phyloP scores from a whole-genome alignment of 1,140 invertebrate genomes.

The Parasteatoda tepidariorum region DNA sequence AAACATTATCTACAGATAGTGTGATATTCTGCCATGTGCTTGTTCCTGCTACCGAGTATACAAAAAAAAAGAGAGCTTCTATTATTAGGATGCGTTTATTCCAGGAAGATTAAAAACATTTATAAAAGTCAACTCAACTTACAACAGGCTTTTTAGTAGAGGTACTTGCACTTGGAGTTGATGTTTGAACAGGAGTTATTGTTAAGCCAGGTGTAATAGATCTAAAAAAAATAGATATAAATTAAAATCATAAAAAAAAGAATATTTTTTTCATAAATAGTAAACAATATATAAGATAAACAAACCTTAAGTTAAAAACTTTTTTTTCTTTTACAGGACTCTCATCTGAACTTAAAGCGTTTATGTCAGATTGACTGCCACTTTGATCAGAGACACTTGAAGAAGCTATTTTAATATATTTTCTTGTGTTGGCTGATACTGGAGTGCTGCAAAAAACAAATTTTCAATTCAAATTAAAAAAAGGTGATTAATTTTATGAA shows the following conservation, averaged over 20 bases:
- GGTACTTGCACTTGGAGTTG: not conserved
- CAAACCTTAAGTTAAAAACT: constrained; percentile 19
- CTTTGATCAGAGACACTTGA: not conserved
- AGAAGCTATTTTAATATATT: constrained; percentile 4
- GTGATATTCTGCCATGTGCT: no score
- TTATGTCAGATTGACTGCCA: not conserved
- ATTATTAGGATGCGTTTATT: no score
- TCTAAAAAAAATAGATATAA: not conserved
- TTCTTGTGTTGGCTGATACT: constrained; percentile 9
- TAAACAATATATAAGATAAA: not conserved
- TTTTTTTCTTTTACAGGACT: not conserved
- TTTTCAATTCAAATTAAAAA: no score
- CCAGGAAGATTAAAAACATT: no score
- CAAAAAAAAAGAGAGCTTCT: no score
- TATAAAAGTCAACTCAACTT: not conserved
- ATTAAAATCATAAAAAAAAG: not conserved
- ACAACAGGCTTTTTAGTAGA: not conserved
- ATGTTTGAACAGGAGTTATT: constrained; percentile 3
- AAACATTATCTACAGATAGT: no score
- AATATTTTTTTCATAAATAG: not conserved
- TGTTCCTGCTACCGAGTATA: no score
- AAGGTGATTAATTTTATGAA: no score
- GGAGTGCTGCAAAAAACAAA: not conserved
- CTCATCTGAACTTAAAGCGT: constrained; percentile 13
- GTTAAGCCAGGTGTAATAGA: constrained; percentile 26